Evolutionary conservation across 1,140 invertebrate genomes (phyloP), one percentile per base, ranked within the genome.

Genomic region (Eciton burchellii): DNA sequence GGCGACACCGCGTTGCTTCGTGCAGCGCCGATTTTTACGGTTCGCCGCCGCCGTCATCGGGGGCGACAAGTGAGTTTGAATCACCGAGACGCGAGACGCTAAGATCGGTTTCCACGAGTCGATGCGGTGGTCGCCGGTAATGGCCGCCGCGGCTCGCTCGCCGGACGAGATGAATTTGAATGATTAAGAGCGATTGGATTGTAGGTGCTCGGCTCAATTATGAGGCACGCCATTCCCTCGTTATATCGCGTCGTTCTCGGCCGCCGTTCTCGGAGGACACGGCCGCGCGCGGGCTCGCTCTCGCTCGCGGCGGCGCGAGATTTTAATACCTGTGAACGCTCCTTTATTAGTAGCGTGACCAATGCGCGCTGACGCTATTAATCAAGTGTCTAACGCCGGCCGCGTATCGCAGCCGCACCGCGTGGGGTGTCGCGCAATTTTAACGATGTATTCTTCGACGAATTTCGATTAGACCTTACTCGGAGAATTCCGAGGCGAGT

Each of bases 261-360:
- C 60, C 63, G 35, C 83, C 76, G 60, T n/a, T n/a, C 65, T 65
- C 83, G 66, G 65, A 66, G 57, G 63, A 85, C 76, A 59, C 35
- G 43, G 62, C 59, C 49, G 65, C 35, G 62, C 79, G 41, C n/a
- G n/a, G n/a, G n/a, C 54, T 65, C 81, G 72, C 83, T 89, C 85
- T 89, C 85, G 89, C 90, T 88, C 65, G 70, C 82, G 54, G 90
- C 89, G 90, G 89, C 88, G 89, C 89, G 87, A 91, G 89, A 81
- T 92, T 85, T 92, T 93, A 92, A 93, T 92, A 93, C 87, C 89
- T 93, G 91, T 92, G 91, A 93, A 93, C 91, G 92, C 91, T 93
- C 91, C 91, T 93, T 93, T 93, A 92, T 93, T 93, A 93, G 91
- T 93, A 91, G 91, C 92, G 92, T 93, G 92, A 93, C 92, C 92